Evolutionary conservation across 2,888 invertebrate genomes (phyloP), one percentile per base, ranked within the genome.

Genomic region (Caenorhabditis sp.): DNA sequence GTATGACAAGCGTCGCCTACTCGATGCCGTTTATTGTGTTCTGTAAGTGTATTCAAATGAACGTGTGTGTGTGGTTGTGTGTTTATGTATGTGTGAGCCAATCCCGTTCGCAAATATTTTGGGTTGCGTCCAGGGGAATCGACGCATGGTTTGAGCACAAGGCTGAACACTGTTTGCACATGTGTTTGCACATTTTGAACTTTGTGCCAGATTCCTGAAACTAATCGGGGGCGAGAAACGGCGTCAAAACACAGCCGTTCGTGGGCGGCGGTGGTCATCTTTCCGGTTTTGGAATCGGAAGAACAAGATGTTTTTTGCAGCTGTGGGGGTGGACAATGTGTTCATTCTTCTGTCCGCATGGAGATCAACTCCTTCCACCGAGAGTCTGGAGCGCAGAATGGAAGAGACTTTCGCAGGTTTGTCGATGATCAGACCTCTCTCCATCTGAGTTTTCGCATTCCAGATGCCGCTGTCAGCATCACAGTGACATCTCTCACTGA

Each of bases 311-410:
- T n/a, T 60, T 53, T 40, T 77, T 93, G 28, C 92, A 97, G 97
- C 97, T 91, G 97, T 97, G 90, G 97, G 97, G 80, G 96, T 97
- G 83, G 97, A 97, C 92, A 97, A 97, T 92, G 97, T 97, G 0
- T 97, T 97, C 92, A 97, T 97, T 18, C 96, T 97, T 95, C 93
- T 97, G 90, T 97, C 97, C 1, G 96, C 96, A 0, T 97, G 97
- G 97, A 94, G 97, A 79, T 94, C 96, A 65, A 96, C 97, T 0
- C 95, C 95, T 13, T 78, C 89, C 0, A 80, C 81, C n/a, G 84
- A 79, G 18, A 69, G 74, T 0, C 96, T 97, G 0, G 95, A 96
- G 0, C 95, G 96, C 90, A 94, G 97, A 61, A 96, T 97, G 95
- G 96, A 95, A 0, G 94, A 94, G 80, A 96, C 96, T 93, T 94